phyloP scores from a whole-genome alignment of 1,140 invertebrate genomes.

The Papilio glaucus region DNA sequence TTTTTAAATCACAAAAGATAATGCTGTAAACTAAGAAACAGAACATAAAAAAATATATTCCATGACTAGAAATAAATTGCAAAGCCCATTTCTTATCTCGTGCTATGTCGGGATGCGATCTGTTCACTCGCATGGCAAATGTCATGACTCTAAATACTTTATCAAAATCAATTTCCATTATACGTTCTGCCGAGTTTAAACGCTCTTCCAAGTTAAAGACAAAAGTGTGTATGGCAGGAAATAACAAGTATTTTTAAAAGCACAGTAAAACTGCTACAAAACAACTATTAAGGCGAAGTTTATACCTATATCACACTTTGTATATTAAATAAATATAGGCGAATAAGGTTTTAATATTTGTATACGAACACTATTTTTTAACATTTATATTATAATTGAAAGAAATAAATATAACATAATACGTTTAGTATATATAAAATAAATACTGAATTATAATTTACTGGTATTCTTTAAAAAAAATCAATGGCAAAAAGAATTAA shows the following conservation, averaged over 20 bases:
- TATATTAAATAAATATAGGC: not conserved
- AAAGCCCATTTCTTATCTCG: slow-evolving; percentile 56
- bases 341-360: not conserved
- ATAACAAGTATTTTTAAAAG: not conserved
- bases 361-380: not conserved
- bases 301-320: not conserved
- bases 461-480: too few species aligned
- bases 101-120: slow-evolving; percentile 51
- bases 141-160: slow-evolving; percentile 52
- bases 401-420: too few species aligned
- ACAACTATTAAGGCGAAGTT: slow-evolving; percentile 2
- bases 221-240: not conserved
- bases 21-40: slow-evolving; percentile 49
- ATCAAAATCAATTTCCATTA: slow-evolving; percentile 55
- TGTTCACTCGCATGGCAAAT: slow-evolving; percentile 46
- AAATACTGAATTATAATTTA: too few species aligned
- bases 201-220: not conserved
- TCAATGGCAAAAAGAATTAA: too few species aligned
- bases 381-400: not conserved
- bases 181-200: not conserved
- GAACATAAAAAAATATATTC: slow-evolving; percentile 41
- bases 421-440: too few species aligned
- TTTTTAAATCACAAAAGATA: slow-evolving; percentile 52
- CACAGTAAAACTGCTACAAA: not conserved
- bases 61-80: slow-evolving; percentile 46